These are phyloP conservation scores for Conus betulinus DNA, from an alignment of 1,140 invertebrate genomes.

Conservation along the genomic window DNA sequence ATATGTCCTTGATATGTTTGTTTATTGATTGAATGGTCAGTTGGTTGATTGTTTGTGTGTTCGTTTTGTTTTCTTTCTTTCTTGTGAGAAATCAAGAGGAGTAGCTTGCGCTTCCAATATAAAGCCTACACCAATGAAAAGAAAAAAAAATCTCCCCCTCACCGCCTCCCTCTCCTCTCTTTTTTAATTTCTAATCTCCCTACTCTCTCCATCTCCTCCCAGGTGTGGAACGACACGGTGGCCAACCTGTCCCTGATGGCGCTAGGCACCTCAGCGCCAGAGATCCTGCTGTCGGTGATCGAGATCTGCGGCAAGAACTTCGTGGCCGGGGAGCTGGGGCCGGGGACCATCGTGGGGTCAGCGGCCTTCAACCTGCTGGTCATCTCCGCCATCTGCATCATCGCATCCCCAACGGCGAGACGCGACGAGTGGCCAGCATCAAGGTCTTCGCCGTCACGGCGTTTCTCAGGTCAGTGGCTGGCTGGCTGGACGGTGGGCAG, in stretches of 20 bases:
- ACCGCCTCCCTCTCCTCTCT: background rate
- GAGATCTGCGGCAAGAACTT: slow-evolving; percentile 80
- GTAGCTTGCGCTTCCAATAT: too few species aligned
- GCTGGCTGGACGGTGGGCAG: background rate
- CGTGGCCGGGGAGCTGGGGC: slow-evolving; percentile 80
- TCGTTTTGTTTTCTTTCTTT: too few species aligned
- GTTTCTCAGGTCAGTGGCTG: slow-evolving; percentile 26
- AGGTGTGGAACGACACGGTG: slow-evolving; percentile 83
- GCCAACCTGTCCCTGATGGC: slow-evolving; percentile 84
- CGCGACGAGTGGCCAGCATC: slow-evolving; percentile 77
- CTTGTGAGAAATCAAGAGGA: too few species aligned
- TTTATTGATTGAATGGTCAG: too few species aligned
- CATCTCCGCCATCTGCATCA: slow-evolving; percentile 80
- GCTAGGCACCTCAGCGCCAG: slow-evolving; percentile 82
- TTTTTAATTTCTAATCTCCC: too few species aligned
- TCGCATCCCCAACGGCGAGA: slow-evolving; percentile 78
- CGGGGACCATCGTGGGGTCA: slow-evolving; percentile 83
- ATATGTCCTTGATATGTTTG: too few species aligned
- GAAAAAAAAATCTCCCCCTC: too few species aligned
- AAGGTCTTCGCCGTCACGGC: slow-evolving; percentile 64
- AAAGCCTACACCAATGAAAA: too few species aligned
- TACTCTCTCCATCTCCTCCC: background rate
- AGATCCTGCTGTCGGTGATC: slow-evolving; percentile 82
- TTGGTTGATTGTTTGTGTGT: too few species aligned
- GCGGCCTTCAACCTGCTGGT: slow-evolving; percentile 83